Base-by-base conservation (phyloP, 2,888 invertebrate genomes). In the Brachylomia viminalis region DNA sequence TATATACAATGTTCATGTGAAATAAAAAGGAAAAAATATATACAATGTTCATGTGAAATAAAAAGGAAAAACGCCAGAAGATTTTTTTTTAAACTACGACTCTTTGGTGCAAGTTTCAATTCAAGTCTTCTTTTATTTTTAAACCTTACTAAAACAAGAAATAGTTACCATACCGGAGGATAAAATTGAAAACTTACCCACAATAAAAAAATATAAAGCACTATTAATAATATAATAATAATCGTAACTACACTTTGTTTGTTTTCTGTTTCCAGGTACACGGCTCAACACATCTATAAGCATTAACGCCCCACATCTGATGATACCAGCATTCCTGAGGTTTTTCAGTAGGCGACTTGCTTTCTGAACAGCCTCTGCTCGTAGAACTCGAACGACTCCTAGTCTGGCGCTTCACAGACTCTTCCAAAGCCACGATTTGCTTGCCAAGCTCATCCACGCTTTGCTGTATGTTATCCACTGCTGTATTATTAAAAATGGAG, bases 401-500 rank as follows among this genome's bases (percentile, higher is more conserved):
- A 27, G 27, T 20, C 20, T 59, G 20, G 4, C 58, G 58, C 30
- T 79, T 79, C 0, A 74, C 45, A 54, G 68, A 42, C 11, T 13
- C 52, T 33, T 42, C 68, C 6, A 79, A 74, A 0, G 65, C 80
- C 8, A 65, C 49, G 0, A 79, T 47, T 54, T 79, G 74, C 59
- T 80, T 79, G 1, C 80, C 58, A 10, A 79, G 27, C 38, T 74
- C 74, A 64, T 79, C 74, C 49, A 79, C 65, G 54, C 80, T 65
- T n/a, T 79, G 74, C 33, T 79, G 74, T 65, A 79, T 73, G 20
- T 79, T 73, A 23, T 74, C 67, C 10, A 73, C 52, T 8, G 64
- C 42, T 15, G 68, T n/a, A 54, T 49, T 27, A 47, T 59, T 27
- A n/a, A 23, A 59, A 20, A 27, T 59, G 0, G 15, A 33, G 20